phyloP scores from a whole-genome alignment of 2,888 invertebrate species.

The Nymphalis c-album region DNA sequence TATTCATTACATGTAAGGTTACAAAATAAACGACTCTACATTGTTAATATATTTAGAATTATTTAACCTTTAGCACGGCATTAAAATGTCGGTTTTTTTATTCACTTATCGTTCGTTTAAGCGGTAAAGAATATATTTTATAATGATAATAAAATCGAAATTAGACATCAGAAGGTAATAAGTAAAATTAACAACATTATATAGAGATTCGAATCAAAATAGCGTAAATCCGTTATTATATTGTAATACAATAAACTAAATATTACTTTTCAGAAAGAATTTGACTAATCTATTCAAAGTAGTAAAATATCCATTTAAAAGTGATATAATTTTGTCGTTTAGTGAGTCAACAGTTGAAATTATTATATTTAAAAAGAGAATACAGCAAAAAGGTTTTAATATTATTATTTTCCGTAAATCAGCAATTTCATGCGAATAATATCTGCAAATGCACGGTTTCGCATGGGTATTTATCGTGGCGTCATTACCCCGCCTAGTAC shows the following conservation, averaged over 20 bases:
- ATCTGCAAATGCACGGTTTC: neutral
- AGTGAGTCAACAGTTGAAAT: neutral
- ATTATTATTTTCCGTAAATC: neutral
- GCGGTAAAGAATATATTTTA: neutral
- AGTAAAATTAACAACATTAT: too few relatives aligned
- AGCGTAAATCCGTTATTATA: too few relatives aligned
- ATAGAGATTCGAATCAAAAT: too few relatives aligned
- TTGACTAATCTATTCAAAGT: too few relatives aligned
- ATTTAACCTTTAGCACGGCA: neutral
- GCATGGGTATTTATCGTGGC: constrained; percentile 25
- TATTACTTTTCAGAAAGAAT: too few relatives aligned
- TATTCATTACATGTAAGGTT: neutral
- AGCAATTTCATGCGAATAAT: neutral
- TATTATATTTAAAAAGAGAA: neutral
- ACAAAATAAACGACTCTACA: neutral
- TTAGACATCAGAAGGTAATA: too few relatives aligned
- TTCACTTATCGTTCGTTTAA: neutral
- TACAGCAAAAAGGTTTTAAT: neutral
- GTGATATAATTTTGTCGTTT: neutral
- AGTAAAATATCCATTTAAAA: too few relatives aligned
- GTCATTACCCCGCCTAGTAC: constrained; percentile 20
- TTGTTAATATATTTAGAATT: neutral
- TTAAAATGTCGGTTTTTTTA: neutral
- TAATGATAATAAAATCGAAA: too few relatives aligned
- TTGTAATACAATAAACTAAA: too few relatives aligned